Conservation (phyloP, 2,888 invertebrate genomes). For the Scaptomyza reducta region DNA sequence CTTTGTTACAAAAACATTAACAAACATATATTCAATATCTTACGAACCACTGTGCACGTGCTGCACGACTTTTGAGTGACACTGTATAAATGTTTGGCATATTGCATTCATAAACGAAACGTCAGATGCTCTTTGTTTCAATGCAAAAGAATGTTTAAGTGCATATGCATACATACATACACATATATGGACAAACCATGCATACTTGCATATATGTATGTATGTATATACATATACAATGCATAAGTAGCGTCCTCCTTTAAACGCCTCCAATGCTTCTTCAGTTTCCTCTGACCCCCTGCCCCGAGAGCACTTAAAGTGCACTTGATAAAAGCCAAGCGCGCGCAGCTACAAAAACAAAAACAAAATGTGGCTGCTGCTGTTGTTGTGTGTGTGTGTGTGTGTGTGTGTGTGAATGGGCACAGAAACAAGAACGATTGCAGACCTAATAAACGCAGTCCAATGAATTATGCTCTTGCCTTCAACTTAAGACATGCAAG, state of each 20-base stretch:
- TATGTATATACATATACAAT: not conserved
- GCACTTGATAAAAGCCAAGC: slow-evolving; percentile 61
- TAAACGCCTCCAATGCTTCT: slow-evolving; percentile 1
- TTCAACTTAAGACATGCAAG: slow-evolving; percentile 25
- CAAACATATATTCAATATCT: slow-evolving; percentile 17
- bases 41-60: slow-evolving; percentile 32
- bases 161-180: slow-evolving; percentile 36
- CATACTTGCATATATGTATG: not conserved
- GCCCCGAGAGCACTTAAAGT: slow-evolving; percentile 51
- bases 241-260: slow-evolving; percentile 43
- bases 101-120: slow-evolving; percentile 43
- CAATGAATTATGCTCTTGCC: slow-evolving; percentile 57
- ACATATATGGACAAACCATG: not conserved
- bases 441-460: slow-evolving; percentile 62
- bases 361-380: slow-evolving; percentile 32
- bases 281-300: not conserved
- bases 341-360: slow-evolving; percentile 42
- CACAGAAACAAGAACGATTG: slow-evolving; percentile 39
- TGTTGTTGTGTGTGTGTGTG: slow-evolving; percentile 20
- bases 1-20: slow-evolving; percentile 15
- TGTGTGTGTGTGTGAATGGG: slow-evolving; percentile 60
- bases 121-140: slow-evolving; percentile 48
- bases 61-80: slow-evolving; percentile 55
- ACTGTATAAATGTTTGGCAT: slow-evolving; percentile 51
- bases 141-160: slow-evolving; percentile 60